Conservation (phyloP, 2,797 vertebrate species). For the Buceros bicornis region DNA sequence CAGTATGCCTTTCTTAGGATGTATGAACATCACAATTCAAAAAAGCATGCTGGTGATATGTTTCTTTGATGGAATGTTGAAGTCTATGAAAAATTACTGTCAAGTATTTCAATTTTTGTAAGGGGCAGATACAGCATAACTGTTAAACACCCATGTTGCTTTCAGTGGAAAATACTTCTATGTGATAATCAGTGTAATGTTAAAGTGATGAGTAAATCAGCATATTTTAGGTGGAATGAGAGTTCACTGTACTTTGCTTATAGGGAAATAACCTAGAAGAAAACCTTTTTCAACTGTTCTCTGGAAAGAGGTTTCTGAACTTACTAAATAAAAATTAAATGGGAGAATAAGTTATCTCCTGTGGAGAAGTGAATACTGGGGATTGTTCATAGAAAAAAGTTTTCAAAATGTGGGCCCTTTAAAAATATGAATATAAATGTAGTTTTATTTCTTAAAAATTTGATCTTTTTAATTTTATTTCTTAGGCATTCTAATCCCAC, state of each 20-base stretch:
- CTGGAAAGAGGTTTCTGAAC: not conserved
- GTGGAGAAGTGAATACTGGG: not conserved
- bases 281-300: not conserved
- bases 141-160: not conserved
- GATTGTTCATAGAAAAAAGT: not conserved
- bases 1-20: constrained; percentile 50
- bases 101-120: constrained; percentile 33
- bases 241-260: not conserved
- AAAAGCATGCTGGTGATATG: constrained; percentile 9
- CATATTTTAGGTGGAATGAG: not conserved
- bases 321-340: not conserved
- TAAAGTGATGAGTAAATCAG: not conserved
- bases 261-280: not conserved
- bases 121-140: not conserved
- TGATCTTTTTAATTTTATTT: not conserved
- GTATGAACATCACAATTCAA: constrained; percentile 2
- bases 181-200: not conserved
- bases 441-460: not conserved
- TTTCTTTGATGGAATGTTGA: not conserved
- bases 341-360: not conserved
- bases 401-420: not conserved
- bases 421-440: not conserved
- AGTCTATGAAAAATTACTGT: constrained; percentile 16
- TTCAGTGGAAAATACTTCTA: not conserved
- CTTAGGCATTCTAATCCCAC: not conserved